Percentiles rank a stretch among this genome's conserved stretches.
phyloP scores from a whole-genome alignment of 2,113 vertebrate species.

The Connochaetes taurinus region DNA sequence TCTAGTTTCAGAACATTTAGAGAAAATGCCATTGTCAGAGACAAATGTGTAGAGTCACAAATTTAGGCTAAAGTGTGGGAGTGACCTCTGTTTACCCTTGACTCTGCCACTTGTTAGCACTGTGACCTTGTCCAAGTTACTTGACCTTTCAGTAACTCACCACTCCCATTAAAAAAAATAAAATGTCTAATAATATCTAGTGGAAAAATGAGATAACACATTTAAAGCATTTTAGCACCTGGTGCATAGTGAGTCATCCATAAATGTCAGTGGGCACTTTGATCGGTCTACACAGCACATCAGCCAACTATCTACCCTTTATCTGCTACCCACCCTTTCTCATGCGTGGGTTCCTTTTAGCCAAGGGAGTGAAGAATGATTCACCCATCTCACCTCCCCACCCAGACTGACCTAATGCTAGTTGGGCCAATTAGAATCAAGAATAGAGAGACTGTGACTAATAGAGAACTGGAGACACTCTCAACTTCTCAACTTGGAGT shows the following conservation, averaged over 20 bases:
- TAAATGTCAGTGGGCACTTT: too few species aligned
- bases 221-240: neutral
- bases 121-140: neutral
- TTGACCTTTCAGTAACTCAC: neutral
- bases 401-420: fast-evolving
- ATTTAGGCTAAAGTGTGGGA: neutral
- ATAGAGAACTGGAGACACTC: neutral
- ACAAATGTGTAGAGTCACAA: neutral
- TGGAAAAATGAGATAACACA: neutral
- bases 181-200: neutral
- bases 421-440: neutral
- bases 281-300: neutral
- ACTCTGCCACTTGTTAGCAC: neutral
- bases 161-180: neutral
- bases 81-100: neutral
- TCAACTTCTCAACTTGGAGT: neutral
- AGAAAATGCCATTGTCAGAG: neutral
- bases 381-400: neutral
- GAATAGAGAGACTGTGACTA: neutral
- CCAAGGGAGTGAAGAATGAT: neutral
- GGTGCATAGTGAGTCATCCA: neutral
- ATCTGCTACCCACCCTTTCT: neutral
- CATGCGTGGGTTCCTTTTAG: neutral
- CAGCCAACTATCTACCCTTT: neutral
- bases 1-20: neutral